Evolutionary conservation across 2,888 invertebrate genomes (phyloP).

Genomic region (Eudasyphora cyanicolor): DNA sequence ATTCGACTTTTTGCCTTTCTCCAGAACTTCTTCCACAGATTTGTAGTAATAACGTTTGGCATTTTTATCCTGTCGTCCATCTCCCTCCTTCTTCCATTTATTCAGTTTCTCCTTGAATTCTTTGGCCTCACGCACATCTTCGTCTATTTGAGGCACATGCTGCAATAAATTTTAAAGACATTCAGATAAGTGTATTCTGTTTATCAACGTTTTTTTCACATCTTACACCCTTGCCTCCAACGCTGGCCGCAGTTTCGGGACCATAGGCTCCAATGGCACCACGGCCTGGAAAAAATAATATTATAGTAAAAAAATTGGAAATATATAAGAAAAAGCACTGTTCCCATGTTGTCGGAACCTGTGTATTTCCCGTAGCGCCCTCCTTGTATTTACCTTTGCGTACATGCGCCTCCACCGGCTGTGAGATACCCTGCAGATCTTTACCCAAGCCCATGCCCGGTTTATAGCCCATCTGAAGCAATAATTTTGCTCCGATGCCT

Average conservation of each 20-base stretch:
- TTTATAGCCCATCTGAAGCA: slow-evolving; percentile 97
- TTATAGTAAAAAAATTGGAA: no score
- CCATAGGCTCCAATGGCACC: slow-evolving; percentile 97
- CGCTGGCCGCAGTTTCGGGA: slow-evolving; percentile 87
- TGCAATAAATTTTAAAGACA: neutral
- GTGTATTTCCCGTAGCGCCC: no score
- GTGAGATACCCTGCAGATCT: slow-evolving; percentile 95
- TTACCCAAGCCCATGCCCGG: slow-evolving; percentile 98
- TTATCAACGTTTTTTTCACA: neutral
- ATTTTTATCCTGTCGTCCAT: slow-evolving; percentile 82
- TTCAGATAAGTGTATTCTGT: neutral
- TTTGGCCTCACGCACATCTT: slow-evolving; percentile 82
- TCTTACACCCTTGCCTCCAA: slow-evolving; percentile 80
- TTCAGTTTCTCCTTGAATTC: slow-evolving; percentile 84
- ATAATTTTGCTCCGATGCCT: slow-evolving; percentile 96
- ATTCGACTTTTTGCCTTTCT: slow-evolving; percentile 87
- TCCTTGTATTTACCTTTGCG: no score
- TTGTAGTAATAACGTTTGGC: slow-evolving; percentile 88
- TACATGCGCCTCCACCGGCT: slow-evolving; percentile 95
- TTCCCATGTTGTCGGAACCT: no score
- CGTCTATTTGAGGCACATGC: slow-evolving; percentile 71
- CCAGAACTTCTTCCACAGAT: slow-evolving; percentile 93
- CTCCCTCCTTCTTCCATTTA: slow-evolving; percentile 86
- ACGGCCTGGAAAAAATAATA: no score
- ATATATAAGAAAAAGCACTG: no score